Base-by-base conservation (phyloP, 2,113 vertebrate genomes). In the Coturnix japonica region DNA sequence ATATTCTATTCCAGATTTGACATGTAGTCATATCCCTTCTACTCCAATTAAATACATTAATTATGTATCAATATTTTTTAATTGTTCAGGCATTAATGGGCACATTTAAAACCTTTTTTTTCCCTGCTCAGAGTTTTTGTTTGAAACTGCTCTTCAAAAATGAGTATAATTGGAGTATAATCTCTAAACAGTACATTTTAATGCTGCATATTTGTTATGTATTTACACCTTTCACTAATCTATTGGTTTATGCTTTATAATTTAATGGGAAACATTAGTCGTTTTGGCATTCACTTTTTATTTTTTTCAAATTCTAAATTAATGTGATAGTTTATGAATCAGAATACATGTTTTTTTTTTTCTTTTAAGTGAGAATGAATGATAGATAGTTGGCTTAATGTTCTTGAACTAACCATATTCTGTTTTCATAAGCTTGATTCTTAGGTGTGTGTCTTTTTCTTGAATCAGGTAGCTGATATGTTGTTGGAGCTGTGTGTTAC, bases 401-500 rank as follows among this genome's bases (percentile, higher is more conserved):
- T 93, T 75, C 23, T 85, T 70, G 25, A 13, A 20, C n/a, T 87
- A 69, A 41, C 8, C 9, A 65, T 69, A 20, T 4, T 31, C 56
- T 23, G 20, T 43, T 51, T 78, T 64, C 2, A 0, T 37, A 3
- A 86, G 37, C 63, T 53, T 53, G 35, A 53, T 31, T 22, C 15
- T 64, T 39, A 15, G n/a, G 14, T 47, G 16, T 76, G 11, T 67
- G 3, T 54, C 0, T 43, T 73, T 94, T 81, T 65, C 18, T 67
- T 76, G 61, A 33, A 37, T 43, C 96, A 99, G 99, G 99, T 99
- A 83, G 99, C 99, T 19, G 99, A 99, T 89, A 99, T 99, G 98
- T 88, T 99, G 73, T 92, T 99, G 97, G 99, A 99, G 94, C 93
- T 99, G 33, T 99, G 99, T 60, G 99, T 99, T 87, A 99, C 99